These are phyloP conservation scores for Hafferia zeledoni DNA, from an alignment of 2,797 vertebrate species.

Conservation along the genomic window DNA sequence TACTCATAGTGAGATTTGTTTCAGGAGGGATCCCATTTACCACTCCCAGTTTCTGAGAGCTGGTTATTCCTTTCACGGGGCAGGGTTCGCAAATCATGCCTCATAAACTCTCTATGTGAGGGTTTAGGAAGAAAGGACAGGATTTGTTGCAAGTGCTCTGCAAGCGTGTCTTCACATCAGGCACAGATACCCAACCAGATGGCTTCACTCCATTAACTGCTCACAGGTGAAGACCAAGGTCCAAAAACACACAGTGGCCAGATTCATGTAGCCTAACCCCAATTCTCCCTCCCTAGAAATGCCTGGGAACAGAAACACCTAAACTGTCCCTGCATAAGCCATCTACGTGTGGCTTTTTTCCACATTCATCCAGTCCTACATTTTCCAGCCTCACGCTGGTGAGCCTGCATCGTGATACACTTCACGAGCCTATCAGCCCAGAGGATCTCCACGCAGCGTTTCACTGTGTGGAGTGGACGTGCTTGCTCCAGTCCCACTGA, in stretches of 20 bases:
- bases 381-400: not conserved
- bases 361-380: not conserved
- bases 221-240: not conserved
- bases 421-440: not conserved
- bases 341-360: not conserved
- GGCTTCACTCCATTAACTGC: constrained; percentile 41
- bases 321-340: not conserved
- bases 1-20: constrained; percentile 13
- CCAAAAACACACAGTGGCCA: not conserved
- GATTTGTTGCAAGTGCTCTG: not conserved
- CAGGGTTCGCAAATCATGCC: not conserved
- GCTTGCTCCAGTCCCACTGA: not conserved
- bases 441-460: not conserved
- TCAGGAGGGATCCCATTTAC: constrained; percentile 1
- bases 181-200: not conserved
- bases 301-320: not conserved
- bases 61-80: constrained; percentile 6
- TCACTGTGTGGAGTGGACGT: not conserved
- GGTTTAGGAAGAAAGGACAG: not conserved
- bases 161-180: not conserved
- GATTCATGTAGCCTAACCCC: not conserved
- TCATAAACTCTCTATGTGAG: constrained; percentile 28
- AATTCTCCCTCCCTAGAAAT: not conserved
- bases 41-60: constrained; percentile 8
- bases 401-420: not conserved